Evolutionary conservation across 2,888 invertebrate genomes (phyloP).

Genomic region (Polydrusus cervinus): DNA sequence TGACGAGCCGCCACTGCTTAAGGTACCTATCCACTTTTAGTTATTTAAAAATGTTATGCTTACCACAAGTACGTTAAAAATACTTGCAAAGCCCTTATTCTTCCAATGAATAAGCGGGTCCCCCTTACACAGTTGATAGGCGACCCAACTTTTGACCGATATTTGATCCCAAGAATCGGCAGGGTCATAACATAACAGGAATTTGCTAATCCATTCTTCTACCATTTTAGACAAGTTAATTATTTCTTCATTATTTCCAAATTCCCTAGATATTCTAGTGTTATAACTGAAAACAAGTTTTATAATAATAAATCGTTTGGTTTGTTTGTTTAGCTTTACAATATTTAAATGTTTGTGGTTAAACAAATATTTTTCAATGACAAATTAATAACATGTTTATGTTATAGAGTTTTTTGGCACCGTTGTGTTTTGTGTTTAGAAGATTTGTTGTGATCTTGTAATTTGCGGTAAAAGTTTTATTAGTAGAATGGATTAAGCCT

Average conservation of each 20-base stretch:
- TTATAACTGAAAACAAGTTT: conserved; percentile 59
- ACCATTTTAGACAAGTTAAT: conserved; percentile 53
- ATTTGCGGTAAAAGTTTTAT: no score
- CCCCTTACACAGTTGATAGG: conserved; percentile 82
- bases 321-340: no score
- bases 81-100: conserved; percentile 78
- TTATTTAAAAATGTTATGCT: background rate
- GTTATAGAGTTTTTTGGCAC: no score
- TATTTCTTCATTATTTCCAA: conserved; percentile 58
- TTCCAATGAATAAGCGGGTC: conserved; percentile 84
- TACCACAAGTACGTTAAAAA: conserved; percentile 82
- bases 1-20: no score
- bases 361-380: no score
- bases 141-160: conserved; percentile 76
- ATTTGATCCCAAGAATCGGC: conserved; percentile 79
- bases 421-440: no score
- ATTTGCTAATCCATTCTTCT: conserved; percentile 66
- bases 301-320: no score
- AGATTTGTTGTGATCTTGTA: no score
- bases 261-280: conserved; percentile 56
- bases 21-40: no score
- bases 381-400: no score
- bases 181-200: conserved; percentile 72
- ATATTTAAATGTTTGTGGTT: no score
- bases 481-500: no score